These are phyloP conservation scores for Rhynchophorus ferrugineus DNA, from an alignment of 1,140 invertebrate genomes.

Conservation along the genomic window DNA sequence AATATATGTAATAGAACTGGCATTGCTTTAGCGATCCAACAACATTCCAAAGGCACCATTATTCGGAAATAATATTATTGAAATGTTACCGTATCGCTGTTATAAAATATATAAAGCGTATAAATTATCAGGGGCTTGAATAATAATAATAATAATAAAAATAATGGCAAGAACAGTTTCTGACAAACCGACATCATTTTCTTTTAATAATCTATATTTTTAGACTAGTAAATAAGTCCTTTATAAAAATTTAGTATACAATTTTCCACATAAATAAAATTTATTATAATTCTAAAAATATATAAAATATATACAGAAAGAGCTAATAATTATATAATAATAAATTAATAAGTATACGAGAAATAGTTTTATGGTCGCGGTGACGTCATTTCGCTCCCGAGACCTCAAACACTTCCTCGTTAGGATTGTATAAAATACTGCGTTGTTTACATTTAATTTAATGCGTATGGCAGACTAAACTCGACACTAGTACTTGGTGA, in stretches of 20 bases:
- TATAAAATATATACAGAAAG: conserved; percentile 16
- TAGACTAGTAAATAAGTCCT: conserved; percentile 31
- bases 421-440: conserved; percentile 12
- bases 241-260: conserved; percentile 11
- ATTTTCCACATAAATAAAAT: conserved; percentile 15
- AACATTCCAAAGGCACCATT: too few species aligned
- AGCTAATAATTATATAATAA: conserved; percentile 7
- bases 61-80: too few species aligned
- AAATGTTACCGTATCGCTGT: too few species aligned
- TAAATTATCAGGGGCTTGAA: too few species aligned
- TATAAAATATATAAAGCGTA: too few species aligned
- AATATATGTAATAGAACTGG: conserved; percentile 9
- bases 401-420: too few species aligned
- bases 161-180: too few species aligned
- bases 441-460: conserved; percentile 5
- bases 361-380: too few species aligned
- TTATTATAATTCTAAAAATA: conserved; percentile 12
- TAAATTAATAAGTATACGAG: neutral
- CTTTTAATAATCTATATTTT: conserved; percentile 24
- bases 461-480: too few species aligned
- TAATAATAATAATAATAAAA: too few species aligned
- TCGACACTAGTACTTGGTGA: conserved; percentile 32
- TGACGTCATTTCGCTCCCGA: too few species aligned
- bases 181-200: too few species aligned
- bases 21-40: conserved; percentile 4